Base-by-base conservation (phyloP, 1,140 invertebrate species). In the Drosophila kepulauana region DNA sequence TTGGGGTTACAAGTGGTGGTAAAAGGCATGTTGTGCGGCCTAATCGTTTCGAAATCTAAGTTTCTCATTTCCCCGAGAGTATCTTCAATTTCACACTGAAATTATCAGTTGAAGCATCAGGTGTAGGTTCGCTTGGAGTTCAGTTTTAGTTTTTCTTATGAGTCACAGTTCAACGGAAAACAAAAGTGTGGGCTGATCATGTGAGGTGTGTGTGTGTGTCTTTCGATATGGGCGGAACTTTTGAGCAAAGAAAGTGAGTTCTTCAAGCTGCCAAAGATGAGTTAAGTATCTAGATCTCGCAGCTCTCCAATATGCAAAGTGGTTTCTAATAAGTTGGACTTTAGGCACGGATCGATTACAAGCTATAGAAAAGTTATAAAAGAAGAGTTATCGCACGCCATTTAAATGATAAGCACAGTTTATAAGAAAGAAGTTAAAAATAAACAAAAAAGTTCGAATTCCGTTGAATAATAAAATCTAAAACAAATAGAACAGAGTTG, bases 31-130 rank as follows among this genome's bases (percentile, higher is more conserved):
- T 81, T 73, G 68, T 78, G 79, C 58, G 68, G 58, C 76, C 51
- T 86, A 87, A 87, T 87, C 82, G 84, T 79, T 87, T 87, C 82
- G 30, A 72, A 87, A 87, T 88, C 82, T 82, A 71, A 88, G 76
- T 78, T 79, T 69, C 61, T 65, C 62, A 58, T 49, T 72, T 66
- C 49, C 41, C 30, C 13, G 38, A 57, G 66, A 74, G 45, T 59
- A 46, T 76, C 68, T 76, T 11, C 41, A 58, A 54, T 58, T 64
- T 75, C 61, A 71, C 61, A 71, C 59, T 46, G 46, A 65, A 75
- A 71, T 65, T 71, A 75, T 75, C 73, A 65, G 73, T 28, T 52
- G 10, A 3, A 38, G 41, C 54, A 75, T 75, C 73, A 75, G 66
- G 61, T 71, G 73, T 71, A 58, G 59, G 66, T 49, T 25, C 8